Evolutionary conservation across 2,797 vertebrate species (phyloP).

Genomic region (Coendou prehensilis): DNA sequence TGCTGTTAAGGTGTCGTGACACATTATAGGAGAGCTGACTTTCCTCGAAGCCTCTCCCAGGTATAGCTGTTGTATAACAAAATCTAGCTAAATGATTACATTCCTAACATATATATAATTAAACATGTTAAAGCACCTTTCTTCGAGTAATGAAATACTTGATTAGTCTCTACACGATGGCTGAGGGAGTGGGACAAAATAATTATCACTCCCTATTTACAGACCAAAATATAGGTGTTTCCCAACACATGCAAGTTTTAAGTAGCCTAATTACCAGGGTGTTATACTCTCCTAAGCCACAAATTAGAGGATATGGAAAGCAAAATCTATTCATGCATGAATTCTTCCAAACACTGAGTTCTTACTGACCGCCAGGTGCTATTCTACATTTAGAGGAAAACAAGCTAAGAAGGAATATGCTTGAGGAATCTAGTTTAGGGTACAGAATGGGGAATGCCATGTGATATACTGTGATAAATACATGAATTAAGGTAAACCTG

Average conservation of each 20-base stretch:
- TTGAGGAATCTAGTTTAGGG: neutral
- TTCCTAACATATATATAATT: constrained; percentile 45
- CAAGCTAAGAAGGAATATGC: neutral
- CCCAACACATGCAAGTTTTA: constrained; percentile 57
- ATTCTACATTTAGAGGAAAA: neutral
- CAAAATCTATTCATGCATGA: constrained; percentile 17
- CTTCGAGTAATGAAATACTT: constrained; percentile 55
- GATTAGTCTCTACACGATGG: constrained; percentile 41
- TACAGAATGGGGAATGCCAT: neutral
- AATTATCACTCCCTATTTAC: constrained; percentile 68
- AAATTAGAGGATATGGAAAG: neutral
- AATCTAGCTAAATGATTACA: constrained; percentile 48
- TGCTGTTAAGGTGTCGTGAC: neutral
- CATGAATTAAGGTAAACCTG: neutral
- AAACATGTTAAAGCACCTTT: constrained; percentile 54
- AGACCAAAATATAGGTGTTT: constrained; percentile 67
- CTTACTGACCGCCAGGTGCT: constrained; percentile 15
- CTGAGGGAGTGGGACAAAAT: constrained; percentile 49
- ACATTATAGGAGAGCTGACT: neutral
- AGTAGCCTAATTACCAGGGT: constrained; percentile 58
- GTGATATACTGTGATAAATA: neutral
- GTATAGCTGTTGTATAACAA: constrained; percentile 15
- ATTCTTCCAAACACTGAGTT: constrained; percentile 11
- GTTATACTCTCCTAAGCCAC: constrained; percentile 11
- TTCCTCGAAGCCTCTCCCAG: constrained; percentile 9